Conservation (phyloP, 2,888 invertebrate species). For the Archaeoteleia sp. region DNA sequence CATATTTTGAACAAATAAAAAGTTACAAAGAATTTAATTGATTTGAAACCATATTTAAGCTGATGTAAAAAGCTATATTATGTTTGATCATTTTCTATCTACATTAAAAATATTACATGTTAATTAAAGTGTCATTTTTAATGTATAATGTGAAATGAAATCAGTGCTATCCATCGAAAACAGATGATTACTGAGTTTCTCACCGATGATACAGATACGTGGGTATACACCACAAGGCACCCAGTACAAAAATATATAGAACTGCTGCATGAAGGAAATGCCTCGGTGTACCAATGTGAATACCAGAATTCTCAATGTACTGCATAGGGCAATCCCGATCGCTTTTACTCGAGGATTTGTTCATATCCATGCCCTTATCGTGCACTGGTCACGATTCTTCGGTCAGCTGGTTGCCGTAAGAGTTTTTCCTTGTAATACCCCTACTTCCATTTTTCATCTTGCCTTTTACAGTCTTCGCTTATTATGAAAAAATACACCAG, state of each 20-base stretch:
- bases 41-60: too few species aligned
- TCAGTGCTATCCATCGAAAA: too few species aligned
- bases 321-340: slow-evolving; percentile 57
- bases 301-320: slow-evolving; percentile 60
- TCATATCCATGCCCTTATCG: slow-evolving; percentile 41
- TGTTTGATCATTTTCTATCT: too few species aligned
- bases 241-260: slow-evolving; percentile 63
- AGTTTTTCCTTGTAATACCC: slow-evolving; percentile 25
- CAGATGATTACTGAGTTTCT: slow-evolving; percentile 45
- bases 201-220: slow-evolving; percentile 66
- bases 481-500: slow-evolving; percentile 4
- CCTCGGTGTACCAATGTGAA: slow-evolving; percentile 56
- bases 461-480: slow-evolving; percentile 26
- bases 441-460: slow-evolving; percentile 33
- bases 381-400: slow-evolving; percentile 50
- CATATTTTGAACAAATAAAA: too few species aligned
- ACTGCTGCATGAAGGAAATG: slow-evolving; percentile 64
- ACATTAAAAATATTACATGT: too few species aligned
- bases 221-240: slow-evolving; percentile 66
- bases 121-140: too few species aligned
- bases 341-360: slow-evolving; percentile 31
- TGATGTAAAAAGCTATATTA: too few species aligned
- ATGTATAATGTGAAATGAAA: too few species aligned
- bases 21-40: too few species aligned
- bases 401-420: slow-evolving; percentile 12